Percentiles rank a stretch among this genome's conserved stretches.
phyloP scores from a whole-genome alignment of 2,888 invertebrate species.

The Hemithea aestivaria region DNA sequence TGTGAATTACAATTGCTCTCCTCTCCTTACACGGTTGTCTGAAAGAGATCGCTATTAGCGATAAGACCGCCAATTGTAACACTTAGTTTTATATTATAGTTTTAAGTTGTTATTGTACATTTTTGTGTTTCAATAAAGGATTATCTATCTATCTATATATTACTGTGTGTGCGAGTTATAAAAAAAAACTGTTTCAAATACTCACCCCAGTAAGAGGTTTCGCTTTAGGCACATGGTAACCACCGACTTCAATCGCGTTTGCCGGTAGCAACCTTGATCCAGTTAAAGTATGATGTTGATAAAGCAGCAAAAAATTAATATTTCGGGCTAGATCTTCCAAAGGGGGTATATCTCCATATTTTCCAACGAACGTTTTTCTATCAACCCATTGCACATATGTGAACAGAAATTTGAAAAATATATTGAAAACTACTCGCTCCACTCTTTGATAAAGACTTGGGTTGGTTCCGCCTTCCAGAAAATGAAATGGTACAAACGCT shows the following conservation, averaged over 20 bases:
- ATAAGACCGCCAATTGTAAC: too few relatives aligned
- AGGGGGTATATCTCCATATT: conserved; percentile 74
- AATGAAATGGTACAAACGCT: conserved; percentile 75
- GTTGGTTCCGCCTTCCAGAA: conserved; percentile 66
- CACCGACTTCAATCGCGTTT: conserved; percentile 82
- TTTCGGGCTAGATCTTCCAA: conserved; percentile 75
- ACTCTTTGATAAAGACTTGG: conserved; percentile 57
- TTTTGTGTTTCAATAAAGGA: too few relatives aligned
- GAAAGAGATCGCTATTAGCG: too few relatives aligned
- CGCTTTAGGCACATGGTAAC: conserved; percentile 72
- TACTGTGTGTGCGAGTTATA: too few relatives aligned
- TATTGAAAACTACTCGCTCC: conserved; percentile 54
- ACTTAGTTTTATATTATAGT: too few relatives aligned
- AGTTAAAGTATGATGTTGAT: conserved; percentile 80
- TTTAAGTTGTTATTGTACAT: too few relatives aligned
- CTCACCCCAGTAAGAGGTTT: conserved; percentile 70
- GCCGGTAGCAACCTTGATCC: conserved; percentile 78
- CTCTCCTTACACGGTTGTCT: too few relatives aligned
- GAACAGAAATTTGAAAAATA: conserved; percentile 45
- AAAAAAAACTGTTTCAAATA: conserved; percentile 15
- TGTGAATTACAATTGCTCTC: too few relatives aligned
- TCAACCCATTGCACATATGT: conserved; percentile 47
- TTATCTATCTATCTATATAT: too few relatives aligned
- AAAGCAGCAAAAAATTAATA: conserved; percentile 78
- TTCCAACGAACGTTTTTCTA: conserved; percentile 53